Base-by-base conservation (phyloP, 35 echinoderm and acorn worm genomes). In the Apostichopus parvimensis region DNA sequence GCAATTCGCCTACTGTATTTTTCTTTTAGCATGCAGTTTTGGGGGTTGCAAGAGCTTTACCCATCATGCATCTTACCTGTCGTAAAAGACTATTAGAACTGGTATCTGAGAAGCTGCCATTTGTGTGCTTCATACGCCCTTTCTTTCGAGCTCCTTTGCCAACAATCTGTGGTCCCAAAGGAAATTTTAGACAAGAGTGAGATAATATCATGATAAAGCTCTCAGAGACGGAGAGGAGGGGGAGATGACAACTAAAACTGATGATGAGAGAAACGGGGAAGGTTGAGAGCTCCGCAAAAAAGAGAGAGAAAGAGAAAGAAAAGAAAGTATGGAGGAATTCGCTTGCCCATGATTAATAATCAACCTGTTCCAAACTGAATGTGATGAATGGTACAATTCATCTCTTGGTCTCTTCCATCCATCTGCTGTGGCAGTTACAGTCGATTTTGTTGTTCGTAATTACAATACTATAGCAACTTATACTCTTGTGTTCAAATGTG, bases 101-200 rank as follows among this genome's bases (percentile, higher is more conserved):
- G 28, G 97, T 96, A 85, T 99, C 97, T 25, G 97, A 99, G 79
- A 99, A 99, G 64, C 97, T 99, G 6, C 97, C 97, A 90, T 99
- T 93, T 24, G 93, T 94, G 17, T 88, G 93, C 78, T 99, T 99
- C 77, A 99, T 91, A 60, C 77, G 93, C 14, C 95, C 93, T 81
- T 99, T 99, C 87, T 94, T 94, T 77, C 85, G 94, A 70, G 95
- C 91, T 79, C 95, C 95, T 92, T 94, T 99, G 68, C 94, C 97
- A 89, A 91, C 65, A 90, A 77, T 73, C 79, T 94, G 87, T 91
- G 81, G 64, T 75, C 60, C 86, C 86, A 75, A 66, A 72, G 20
- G 86, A 88, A 54, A 88, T 88, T 52, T 88, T 73, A 88, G 61
- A 64, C 52, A 54, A 54, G 52, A 88, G 64, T 88, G 86, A 88